phyloP scores from a whole-genome alignment of 2,797 vertebrate genomes.

The Petrocephalus sullivani region DNA sequence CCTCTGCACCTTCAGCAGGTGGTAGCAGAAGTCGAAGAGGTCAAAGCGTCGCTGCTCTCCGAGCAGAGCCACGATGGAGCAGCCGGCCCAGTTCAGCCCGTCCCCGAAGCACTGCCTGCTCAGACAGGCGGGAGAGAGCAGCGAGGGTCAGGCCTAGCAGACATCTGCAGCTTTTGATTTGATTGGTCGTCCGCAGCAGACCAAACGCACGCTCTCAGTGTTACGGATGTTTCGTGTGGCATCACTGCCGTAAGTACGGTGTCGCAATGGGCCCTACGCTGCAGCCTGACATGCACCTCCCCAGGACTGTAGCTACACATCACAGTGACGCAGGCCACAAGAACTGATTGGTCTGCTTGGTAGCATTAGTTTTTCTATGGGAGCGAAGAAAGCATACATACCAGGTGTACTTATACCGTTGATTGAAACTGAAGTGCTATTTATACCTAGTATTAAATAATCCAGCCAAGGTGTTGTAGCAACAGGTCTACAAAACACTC shows the following conservation, averaged over 20 bases:
- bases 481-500: background rate
- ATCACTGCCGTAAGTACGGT: background rate
- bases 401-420: background rate
- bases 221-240: background rate
- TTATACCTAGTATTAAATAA: background rate
- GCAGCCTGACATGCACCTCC: background rate
- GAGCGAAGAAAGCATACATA: background rate
- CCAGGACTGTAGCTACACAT: background rate
- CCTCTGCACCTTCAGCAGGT: conserved; percentile 93
- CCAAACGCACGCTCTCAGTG: background rate
- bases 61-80: conserved; percentile 90
- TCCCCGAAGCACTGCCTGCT: conserved; percentile 94
- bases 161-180: background rate
- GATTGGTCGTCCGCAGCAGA: background rate
- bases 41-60: conserved; percentile 96
- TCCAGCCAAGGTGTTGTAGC: background rate
- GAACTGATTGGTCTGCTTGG: background rate
- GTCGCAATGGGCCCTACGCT: background rate
- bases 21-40: conserved; percentile 98
- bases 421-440: background rate
- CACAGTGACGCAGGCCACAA: background rate
- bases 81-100: conserved; percentile 96
- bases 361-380: background rate
- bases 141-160: background rate
- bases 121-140: background rate